Base-by-base conservation (phyloP, 1,140 invertebrate genomes). In the Pogonomyrmex barbatus region DNA sequence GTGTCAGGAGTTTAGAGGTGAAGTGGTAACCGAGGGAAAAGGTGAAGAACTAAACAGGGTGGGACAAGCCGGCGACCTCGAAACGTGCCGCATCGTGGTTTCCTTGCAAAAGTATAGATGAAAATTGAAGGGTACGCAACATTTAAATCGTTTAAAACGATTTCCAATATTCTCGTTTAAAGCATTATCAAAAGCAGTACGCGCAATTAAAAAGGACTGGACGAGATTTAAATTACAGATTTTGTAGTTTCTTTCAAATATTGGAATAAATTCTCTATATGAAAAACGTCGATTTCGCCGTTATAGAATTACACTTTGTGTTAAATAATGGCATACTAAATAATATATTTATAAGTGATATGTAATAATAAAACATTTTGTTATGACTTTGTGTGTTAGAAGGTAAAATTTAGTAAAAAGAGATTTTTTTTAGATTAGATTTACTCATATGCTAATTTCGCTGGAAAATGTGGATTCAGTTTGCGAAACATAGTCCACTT, bases 1-100 rank as follows among this genome's bases (percentile, higher is more conserved):
- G 86, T 92, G 91, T 88, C 91, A 91, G 65, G 76, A 86, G 91
- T 89, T 88, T 88, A 88, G 82, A 73, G 86, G 83, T 89, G 76
- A 90, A 89, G 90, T 90, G 85, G 70, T 68, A 62, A 9, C 47
- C 39, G 30, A 47, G 76, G 17, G 58, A 65, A 60, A 67, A 70
- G 52, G 62, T 87, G 76, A 86, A 86, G 82, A 90, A 91, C 84
- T 39, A 87, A 87, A 89, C 78, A 91, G 67, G 58, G 71, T 33
- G 71, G 50, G 62, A 56, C 60, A 77, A 77, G 76, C 56, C 14
- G n/a, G 24, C 68, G 79, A 71, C 52, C 87, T 83, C 70, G 78
- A 70, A 87, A 89, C 89, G 87, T 88, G 89, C 70, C 70, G 77
- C 84, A 54, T 71, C 63, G 73, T 30, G 77, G 63, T 83, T 91